Percentiles rank a stretch among this genome's conserved stretches.
Evolutionary conservation across 2,888 invertebrate genomes (phyloP).

Genomic region (Leptinotarsa tumamoca): DNA sequence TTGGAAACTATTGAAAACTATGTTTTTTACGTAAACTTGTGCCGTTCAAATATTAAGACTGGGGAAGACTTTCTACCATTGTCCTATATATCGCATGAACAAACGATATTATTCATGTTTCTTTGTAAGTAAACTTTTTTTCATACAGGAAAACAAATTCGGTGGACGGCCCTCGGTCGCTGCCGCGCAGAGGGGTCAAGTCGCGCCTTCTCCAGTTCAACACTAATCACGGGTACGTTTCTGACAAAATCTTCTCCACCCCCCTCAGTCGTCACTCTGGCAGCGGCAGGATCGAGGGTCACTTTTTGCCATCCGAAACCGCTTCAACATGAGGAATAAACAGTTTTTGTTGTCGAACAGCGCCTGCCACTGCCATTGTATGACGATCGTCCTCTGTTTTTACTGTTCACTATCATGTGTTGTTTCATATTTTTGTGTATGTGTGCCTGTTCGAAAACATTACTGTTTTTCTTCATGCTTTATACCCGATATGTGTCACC

Average conservation of each 20-base stretch:
- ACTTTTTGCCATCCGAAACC: slow-evolving; percentile 49
- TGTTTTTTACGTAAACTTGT: too few species aligned
- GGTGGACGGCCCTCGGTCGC: slow-evolving; percentile 87
- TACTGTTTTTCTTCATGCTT: slow-evolving; percentile 46
- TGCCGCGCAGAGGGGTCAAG: slow-evolving; percentile 90
- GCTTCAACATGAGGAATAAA: slow-evolving; percentile 34
- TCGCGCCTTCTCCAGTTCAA: slow-evolving; percentile 91
- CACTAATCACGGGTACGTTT: slow-evolving; percentile 82
- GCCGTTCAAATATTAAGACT: too few species aligned
- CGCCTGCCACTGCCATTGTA: slow-evolving; percentile 60
- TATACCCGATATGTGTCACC: too few species aligned
- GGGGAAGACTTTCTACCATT: too few species aligned
- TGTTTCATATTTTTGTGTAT: slow-evolving; percentile 53
- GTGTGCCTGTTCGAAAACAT: slow-evolving; percentile 65
- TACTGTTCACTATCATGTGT: slow-evolving; percentile 26
- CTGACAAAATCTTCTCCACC: slow-evolving; percentile 32
- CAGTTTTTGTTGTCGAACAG: slow-evolving; percentile 74
- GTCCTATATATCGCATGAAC: too few species aligned
- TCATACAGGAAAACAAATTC: slow-evolving; percentile 67
- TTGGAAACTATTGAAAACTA: too few species aligned
- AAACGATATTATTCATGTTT: background rate
- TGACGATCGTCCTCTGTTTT: slow-evolving; percentile 37
- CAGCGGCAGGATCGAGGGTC: slow-evolving; percentile 66
- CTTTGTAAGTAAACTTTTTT: slow-evolving; percentile 15
- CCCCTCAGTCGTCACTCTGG: slow-evolving; percentile 48